phyloP scores from a whole-genome alignment of 2,113 vertebrate genomes.

The Dolichallabes microphthalmus region DNA sequence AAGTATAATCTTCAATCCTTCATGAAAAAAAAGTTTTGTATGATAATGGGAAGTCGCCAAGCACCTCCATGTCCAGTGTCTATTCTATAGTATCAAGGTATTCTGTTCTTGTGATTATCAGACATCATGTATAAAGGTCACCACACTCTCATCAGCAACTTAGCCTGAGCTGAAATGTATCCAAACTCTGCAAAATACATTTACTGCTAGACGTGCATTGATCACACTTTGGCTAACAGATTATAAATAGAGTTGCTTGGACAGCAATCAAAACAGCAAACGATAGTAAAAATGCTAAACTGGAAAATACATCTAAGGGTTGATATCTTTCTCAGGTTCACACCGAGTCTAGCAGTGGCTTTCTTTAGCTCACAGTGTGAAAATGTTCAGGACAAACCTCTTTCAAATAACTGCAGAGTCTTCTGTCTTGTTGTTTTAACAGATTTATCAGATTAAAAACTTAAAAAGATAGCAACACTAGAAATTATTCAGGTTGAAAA shows the following conservation, averaged over 20 bases:
- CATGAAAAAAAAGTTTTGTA: neutral
- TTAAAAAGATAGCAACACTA: neutral
- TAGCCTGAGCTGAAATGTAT: constrained; percentile 33
- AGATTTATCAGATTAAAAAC: neutral
- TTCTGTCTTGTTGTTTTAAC: neutral
- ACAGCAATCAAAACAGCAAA: neutral
- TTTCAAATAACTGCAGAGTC: neutral
- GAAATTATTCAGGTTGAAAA: neutral
- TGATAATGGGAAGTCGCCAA: no score
- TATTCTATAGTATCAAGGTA: constrained; percentile 38
- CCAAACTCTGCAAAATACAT: constrained; percentile 46
- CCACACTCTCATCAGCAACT: constrained; percentile 43
- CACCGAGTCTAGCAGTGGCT: neutral
- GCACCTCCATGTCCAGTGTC: no score
- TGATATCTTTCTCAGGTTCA: neutral
- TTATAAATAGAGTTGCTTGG: constrained; percentile 4
- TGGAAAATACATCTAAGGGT: neutral
- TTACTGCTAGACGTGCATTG: constrained; percentile 56
- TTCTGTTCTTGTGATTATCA: constrained; percentile 59
- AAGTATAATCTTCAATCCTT: no score
- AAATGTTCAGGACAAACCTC: neutral
- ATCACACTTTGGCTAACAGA: constrained; percentile 49
- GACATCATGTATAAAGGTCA: constrained; percentile 32
- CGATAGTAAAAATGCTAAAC: neutral
- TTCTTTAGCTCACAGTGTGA: neutral